Percentiles rank a stretch among this genome's conserved stretches.
phyloP scores from a whole-genome alignment of 1,140 invertebrate species.

The Drosophila obscura region DNA sequence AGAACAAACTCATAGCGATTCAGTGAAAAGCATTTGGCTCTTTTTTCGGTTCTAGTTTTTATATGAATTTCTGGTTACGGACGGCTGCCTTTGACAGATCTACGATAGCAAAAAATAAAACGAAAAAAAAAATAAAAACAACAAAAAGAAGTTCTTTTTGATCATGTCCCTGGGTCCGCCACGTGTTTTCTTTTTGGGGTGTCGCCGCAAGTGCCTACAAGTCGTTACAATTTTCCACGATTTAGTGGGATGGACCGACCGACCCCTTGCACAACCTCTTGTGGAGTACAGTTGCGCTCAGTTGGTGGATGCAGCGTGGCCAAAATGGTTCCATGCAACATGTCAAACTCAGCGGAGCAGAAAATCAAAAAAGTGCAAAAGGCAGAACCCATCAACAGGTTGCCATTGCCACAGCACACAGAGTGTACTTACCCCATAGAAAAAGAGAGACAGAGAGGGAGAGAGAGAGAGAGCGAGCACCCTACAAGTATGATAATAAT shows the following conservation, averaged over 20 bases:
- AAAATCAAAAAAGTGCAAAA: conserved; percentile 73
- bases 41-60: conserved; percentile 28
- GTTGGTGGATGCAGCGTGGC: conserved; percentile 25
- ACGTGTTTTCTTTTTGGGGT: conserved; percentile 41
- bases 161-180: conserved; percentile 24
- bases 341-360: conserved; percentile 66
- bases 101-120: conserved; percentile 65
- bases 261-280: conserved; percentile 5
- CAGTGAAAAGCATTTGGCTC: conserved; percentile 19
- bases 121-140: conserved; percentile 16
- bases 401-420: conserved; percentile 15
- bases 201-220: conserved; percentile 41
- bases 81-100: conserved; percentile 69
- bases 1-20: conserved; percentile 56
- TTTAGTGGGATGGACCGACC: conserved; percentile 40
- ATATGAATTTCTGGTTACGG: conserved; percentile 72
- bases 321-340: conserved; percentile 45
- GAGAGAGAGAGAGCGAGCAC: conserved; percentile 4
- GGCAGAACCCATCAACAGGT: conserved; percentile 52
- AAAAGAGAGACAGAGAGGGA: conserved; percentile 9
- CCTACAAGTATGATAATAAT: conserved; percentile 74
- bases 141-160: conserved; percentile 27
- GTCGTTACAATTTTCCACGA: conserved; percentile 46
- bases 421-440: conserved; percentile 5
- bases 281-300: conserved; percentile 46